phyloP scores from a whole-genome alignment of 2,888 invertebrate species.

The Pollenia angustigena region DNA sequence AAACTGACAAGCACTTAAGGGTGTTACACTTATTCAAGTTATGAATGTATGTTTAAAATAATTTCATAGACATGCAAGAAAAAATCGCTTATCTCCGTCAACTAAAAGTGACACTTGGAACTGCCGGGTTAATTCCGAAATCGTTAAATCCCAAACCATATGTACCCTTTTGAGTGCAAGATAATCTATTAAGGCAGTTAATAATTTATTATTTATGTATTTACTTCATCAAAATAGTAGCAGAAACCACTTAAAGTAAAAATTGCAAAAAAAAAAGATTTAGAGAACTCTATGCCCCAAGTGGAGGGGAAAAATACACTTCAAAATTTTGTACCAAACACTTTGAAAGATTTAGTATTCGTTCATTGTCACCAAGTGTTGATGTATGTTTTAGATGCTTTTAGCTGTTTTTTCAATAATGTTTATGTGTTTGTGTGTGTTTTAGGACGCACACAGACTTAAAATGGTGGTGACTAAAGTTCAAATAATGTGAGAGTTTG shows the following conservation, averaged over 20 bases:
- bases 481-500: slow-evolving; percentile 72
- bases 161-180: slow-evolving; percentile 11
- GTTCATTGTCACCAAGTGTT: slow-evolving; percentile 67
- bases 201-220: slow-evolving; percentile 67
- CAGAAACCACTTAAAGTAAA: neutral
- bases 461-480: slow-evolving; percentile 59
- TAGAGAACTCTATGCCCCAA: neutral
- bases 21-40: too few species aligned
- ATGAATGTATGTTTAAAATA: too few species aligned
- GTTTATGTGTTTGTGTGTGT: neutral
- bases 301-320: neutral
- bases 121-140: neutral
- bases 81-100: too few species aligned
- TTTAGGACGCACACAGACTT: neutral
- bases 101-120: too few species aligned
- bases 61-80: too few species aligned
- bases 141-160: neutral
- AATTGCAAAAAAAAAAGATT: neutral
- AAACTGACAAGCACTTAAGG: too few species aligned
- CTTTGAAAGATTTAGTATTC: slow-evolving; percentile 67
- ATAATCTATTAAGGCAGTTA: slow-evolving; percentile 42
- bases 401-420: slow-evolving; percentile 22
- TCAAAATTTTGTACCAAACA: slow-evolving; percentile 46
- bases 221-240: slow-evolving; percentile 64
- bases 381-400: slow-evolving; percentile 66